Evolutionary conservation across 2,113 vertebrate genomes (phyloP), one percentile per base, ranked within the genome.

Genomic region (Ranitomeya imitator): DNA sequence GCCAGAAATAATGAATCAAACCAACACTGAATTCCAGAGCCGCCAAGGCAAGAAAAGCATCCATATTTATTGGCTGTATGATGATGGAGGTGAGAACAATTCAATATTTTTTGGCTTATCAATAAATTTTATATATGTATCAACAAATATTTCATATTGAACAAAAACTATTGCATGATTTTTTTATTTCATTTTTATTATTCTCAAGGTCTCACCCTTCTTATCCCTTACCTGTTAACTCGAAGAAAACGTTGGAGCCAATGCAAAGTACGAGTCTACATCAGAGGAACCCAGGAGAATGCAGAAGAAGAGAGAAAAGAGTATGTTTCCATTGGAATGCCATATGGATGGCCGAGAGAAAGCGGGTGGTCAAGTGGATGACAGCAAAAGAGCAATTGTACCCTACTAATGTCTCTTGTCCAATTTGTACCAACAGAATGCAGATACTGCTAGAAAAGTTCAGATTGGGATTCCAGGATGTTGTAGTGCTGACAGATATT

Each of bases 221-320:
- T 96, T 84, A 94, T 96, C 19, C 96, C 96, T 3, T 96, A 95
- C 86, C 91, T 96, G 86, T 83, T 96, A 89, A 94, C 93, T 19
- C 93, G 93, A 86, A 92, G 93, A 11, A 94, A 93, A 83, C 89
- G 90, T 18, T 96, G 95, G 95, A 91, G 83, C 12, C 90, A 71
- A 23, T 92, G 93, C 79, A 94, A 93, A 80, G 91, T 96, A 86
- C 79, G 94, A 7, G 93, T 96, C 71, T 96, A 95, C 89, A 91
- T 96, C 23, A 90, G 94, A 6, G 93, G 94, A 55, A 90, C 94
- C 0, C 89, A 93, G 16, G 85, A 91, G 4, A 94, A 92, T 89
- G 92, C 93, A 90, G 95, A 95, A n/a, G 90, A 95, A 21, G 90
- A 95, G 0, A 93, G 90, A 59, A 92, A 92, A n/a, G 92, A 95